phyloP scores from a whole-genome alignment of 2,113 vertebrate species.

The Pygoscelis adeliae region DNA sequence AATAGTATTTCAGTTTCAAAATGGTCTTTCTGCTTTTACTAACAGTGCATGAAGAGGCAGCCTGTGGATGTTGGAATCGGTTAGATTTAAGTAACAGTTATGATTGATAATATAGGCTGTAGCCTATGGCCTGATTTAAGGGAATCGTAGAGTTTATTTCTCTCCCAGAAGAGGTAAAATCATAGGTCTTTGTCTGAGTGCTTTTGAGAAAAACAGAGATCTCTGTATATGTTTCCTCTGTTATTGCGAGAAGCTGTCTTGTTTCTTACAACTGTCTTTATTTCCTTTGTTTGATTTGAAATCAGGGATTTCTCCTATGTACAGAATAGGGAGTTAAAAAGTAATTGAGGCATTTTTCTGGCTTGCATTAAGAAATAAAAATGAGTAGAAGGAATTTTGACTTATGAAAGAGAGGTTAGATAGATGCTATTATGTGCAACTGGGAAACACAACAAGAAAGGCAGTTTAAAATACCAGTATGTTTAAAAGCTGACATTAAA shows the following conservation, averaged over 20 bases:
- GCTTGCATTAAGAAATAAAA: slow-evolving; percentile 10
- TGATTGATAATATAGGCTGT: neutral
- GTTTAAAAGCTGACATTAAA: neutral
- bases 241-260: neutral
- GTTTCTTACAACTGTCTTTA: neutral
- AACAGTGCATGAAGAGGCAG: neutral
- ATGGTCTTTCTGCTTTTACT: neutral
- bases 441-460: neutral
- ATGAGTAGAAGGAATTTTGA: neutral
- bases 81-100: neutral
- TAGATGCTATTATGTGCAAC: neutral
- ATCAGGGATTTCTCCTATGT: neutral
- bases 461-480: neutral
- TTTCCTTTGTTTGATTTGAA: slow-evolving; percentile 22
- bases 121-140: neutral
- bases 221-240: neutral
- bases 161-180: neutral
- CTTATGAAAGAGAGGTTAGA: neutral
- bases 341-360: neutral
- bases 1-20: neutral
- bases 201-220: neutral
- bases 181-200: neutral
- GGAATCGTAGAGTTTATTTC: neutral
- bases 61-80: neutral
- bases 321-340: neutral